Conservation (phyloP, 2,888 invertebrate genomes). For the Gerosis bhagava region DNA sequence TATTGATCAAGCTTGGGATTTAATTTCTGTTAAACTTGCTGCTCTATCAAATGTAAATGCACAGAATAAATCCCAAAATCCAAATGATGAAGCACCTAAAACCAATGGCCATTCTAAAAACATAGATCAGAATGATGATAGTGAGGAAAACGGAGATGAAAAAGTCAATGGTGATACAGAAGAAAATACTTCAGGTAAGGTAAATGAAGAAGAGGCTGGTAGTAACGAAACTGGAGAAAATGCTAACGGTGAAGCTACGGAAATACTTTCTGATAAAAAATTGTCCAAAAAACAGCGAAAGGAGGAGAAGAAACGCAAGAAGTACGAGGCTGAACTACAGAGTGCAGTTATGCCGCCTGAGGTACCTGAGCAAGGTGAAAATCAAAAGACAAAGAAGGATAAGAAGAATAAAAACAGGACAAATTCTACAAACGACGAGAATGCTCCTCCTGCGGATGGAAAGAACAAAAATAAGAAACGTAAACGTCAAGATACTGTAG, state of each 20-base stretch:
- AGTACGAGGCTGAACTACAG: slow-evolving; percentile 71
- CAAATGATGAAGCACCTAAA: slow-evolving; percentile 41
- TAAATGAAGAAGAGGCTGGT: slow-evolving; percentile 22
- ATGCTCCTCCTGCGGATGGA: slow-evolving; percentile 40
- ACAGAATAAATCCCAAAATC: slow-evolving; percentile 42
- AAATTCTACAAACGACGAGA: slow-evolving; percentile 48
- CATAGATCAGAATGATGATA: slow-evolving; percentile 4
- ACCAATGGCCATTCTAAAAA: slow-evolving; percentile 34
- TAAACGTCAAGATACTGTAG: slow-evolving; percentile 67
- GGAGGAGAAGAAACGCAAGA: slow-evolving; percentile 71
- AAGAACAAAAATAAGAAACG: slow-evolving; percentile 66
- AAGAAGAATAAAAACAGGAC: slow-evolving; percentile 70
- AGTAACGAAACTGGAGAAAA: slow-evolving; percentile 32
- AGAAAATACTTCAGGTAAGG: slow-evolving; percentile 26
- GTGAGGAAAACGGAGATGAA: slow-evolving; percentile 26
- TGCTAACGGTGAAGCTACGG: slow-evolving; percentile 33
- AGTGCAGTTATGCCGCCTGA: slow-evolving; percentile 54
- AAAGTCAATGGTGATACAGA: slow-evolving; percentile 26
- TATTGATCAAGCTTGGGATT: slow-evolving; percentile 87
- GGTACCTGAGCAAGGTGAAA: slow-evolving; percentile 46
- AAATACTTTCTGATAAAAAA: slow-evolving; percentile 41
- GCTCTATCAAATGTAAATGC: slow-evolving; percentile 61
- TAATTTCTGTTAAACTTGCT: slow-evolving; percentile 80
- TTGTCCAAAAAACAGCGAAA: slow-evolving; percentile 72
- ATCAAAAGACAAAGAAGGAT: slow-evolving; percentile 54